phyloP scores from a whole-genome alignment of 1,140 invertebrate species.

The Paralvinella palmiformis region DNA sequence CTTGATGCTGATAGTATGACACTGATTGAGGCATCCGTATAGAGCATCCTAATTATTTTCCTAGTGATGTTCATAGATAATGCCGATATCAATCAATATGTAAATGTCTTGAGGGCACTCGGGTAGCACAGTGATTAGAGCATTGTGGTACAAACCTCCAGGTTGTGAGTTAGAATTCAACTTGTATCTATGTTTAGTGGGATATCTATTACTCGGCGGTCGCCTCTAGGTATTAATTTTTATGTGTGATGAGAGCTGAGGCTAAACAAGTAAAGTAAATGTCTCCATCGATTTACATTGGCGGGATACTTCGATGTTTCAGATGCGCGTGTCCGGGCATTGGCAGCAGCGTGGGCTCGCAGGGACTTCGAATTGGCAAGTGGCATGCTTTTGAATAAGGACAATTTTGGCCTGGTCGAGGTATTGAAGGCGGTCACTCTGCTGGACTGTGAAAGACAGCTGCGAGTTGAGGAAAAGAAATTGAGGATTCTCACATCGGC shows the following conservation, averaged over 20 bases:
- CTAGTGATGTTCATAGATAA: too few species aligned
- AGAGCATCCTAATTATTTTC: too few species aligned
- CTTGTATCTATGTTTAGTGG: neutral
- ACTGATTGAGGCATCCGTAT: neutral
- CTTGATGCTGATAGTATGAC: neutral
- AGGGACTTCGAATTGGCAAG: conserved; percentile 37
- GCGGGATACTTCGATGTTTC: conserved; percentile 3
- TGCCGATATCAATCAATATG: too few species aligned
- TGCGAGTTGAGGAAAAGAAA: conserved; percentile 38
- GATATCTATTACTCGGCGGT: neutral
- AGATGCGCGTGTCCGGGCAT: conserved; percentile 38
- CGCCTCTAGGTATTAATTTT: neutral
- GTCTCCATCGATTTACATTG: neutral
- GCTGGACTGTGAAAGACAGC: conserved; percentile 38
- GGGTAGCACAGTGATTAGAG: too few species aligned
- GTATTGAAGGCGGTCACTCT: conserved; percentile 41
- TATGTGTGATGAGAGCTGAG: neutral
- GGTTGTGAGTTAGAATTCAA: neutral
- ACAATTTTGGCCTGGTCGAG: conserved; percentile 42
- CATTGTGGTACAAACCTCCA: neutral
- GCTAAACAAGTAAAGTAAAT: neutral
- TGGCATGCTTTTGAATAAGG: conserved; percentile 30
- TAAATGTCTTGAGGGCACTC: too few species aligned
- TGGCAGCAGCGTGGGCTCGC: conserved; percentile 44
- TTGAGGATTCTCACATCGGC: conserved; percentile 36